Evolutionary conservation across 1,140 invertebrate species (phyloP).

Genomic region (Acromyrmex heyeri): DNA sequence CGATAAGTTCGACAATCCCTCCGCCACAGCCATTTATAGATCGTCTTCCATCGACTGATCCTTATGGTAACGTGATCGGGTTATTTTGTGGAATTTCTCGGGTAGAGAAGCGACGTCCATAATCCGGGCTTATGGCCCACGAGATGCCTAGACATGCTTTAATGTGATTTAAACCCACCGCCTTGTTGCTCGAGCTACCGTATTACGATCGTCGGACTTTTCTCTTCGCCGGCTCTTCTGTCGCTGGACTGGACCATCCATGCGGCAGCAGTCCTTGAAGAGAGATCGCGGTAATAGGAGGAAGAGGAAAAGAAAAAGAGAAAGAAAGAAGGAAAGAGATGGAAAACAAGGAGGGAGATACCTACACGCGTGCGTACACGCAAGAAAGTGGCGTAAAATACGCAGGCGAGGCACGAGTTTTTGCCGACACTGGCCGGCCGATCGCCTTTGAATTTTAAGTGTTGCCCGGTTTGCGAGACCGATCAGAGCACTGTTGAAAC

Average conservation of each 20-base stretch:
- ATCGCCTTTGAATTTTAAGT: conserved; percentile 72
- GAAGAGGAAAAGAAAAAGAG: conserved; percentile 5
- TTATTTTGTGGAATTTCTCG: conserved; percentile 68
- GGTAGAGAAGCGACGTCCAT: conserved; percentile 65
- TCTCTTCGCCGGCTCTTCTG: conserved; percentile 31
- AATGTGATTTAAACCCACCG: conserved; percentile 78
- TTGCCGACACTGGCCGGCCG: conserved; percentile 51
- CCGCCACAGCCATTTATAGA: not conserved
- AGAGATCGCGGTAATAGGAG: conserved; percentile 37
- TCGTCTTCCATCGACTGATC: not conserved
- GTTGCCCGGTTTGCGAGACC: not conserved
- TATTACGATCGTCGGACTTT: conserved; percentile 67
- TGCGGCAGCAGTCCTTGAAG: conserved; percentile 66
- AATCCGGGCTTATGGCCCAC: conserved; percentile 70
- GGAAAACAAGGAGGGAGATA: conserved; percentile 36
- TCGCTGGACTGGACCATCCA: conserved; percentile 46
- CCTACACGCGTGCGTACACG: conserved; percentile 71
- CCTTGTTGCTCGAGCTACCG: conserved; percentile 70
- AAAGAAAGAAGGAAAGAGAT: conserved; percentile 6
- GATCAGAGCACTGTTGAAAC: conserved; percentile 1
- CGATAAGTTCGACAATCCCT: not conserved
- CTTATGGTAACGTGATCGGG: conserved; percentile 52
- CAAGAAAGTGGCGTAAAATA: conserved; percentile 77
- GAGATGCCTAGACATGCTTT: conserved; percentile 72
- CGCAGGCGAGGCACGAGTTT: conserved; percentile 73